These are phyloP conservation scores for Meteorus cinctellus DNA, from an alignment of 2,888 invertebrate genomes.

Conservation along the genomic window DNA sequence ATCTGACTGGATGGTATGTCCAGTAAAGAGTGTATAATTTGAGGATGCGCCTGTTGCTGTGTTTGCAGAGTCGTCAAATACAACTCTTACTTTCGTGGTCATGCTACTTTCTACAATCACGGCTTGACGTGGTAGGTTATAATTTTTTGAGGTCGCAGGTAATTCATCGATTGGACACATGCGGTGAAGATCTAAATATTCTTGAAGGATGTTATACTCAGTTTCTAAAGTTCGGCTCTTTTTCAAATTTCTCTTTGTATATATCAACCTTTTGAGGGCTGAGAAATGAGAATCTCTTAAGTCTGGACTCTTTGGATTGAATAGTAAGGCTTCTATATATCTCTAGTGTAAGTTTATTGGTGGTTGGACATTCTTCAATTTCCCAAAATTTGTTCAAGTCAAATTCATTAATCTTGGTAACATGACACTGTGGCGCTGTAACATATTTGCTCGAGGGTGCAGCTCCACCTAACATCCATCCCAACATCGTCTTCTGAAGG, in stretches of 20 bases:
- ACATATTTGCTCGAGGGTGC: neutral
- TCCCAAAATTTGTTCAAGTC: slow-evolving; percentile 48
- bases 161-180: slow-evolving; percentile 41
- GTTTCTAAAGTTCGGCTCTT: neutral
- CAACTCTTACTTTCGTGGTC: slow-evolving; percentile 55
- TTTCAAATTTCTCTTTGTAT: slow-evolving; percentile 29
- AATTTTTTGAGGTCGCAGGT: slow-evolving; percentile 7
- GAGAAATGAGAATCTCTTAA: slow-evolving; percentile 34
- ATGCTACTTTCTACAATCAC: slow-evolving; percentile 47
- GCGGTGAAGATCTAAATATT: slow-evolving; percentile 52
- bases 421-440: neutral
- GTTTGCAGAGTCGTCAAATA: slow-evolving; percentile 55
- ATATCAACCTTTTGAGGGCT: slow-evolving; percentile 32
- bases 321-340: slow-evolving; percentile 50
- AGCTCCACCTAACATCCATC: slow-evolving; percentile 42
- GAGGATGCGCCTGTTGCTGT: slow-evolving; percentile 44
- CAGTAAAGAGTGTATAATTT: slow-evolving; percentile 51
- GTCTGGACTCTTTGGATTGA: slow-evolving; percentile 33
- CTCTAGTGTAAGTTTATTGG: slow-evolving; percentile 18
- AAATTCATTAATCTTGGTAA: slow-evolving; percentile 23
- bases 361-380: slow-evolving; percentile 45
- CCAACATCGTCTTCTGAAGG: neutral
- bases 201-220: slow-evolving; percentile 50
- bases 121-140: slow-evolving; percentile 51
- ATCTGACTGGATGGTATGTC: slow-evolving; percentile 55